Conservation (phyloP, 2,888 invertebrate species). For the Apotomis capreana region DNA sequence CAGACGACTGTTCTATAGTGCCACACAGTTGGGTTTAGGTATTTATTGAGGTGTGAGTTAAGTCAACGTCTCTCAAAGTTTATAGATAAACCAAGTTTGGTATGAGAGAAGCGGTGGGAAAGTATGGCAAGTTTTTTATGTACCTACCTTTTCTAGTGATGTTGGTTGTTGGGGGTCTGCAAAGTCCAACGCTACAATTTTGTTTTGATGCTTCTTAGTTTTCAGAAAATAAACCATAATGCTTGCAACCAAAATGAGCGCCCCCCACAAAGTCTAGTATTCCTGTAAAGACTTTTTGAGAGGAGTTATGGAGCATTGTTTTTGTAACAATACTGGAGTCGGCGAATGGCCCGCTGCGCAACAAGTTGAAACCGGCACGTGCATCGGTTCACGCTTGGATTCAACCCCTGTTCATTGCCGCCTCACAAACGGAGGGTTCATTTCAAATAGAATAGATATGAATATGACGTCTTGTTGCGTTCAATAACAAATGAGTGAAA, state of each 20-base stretch:
- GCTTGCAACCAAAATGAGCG: too few species aligned
- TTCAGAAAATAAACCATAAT: too few species aligned
- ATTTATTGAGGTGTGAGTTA: background rate
- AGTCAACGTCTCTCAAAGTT: too few species aligned
- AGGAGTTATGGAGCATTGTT: slow-evolving; percentile 56
- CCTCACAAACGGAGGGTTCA: slow-evolving; percentile 10
- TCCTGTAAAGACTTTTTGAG: slow-evolving; percentile 4
- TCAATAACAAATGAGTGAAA: background rate
- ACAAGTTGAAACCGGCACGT: slow-evolving; percentile 55
- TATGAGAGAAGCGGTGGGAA: too few species aligned
- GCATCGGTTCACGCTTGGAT: slow-evolving; percentile 43
- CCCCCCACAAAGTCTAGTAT: too few species aligned
- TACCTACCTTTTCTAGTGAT: background rate
- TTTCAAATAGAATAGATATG: slow-evolving; percentile 3
- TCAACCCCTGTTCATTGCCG: slow-evolving; percentile 15
- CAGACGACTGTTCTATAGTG: background rate
- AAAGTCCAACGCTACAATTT: background rate
- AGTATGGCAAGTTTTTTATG: too few species aligned
- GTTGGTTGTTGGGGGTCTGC: slow-evolving; percentile 1
- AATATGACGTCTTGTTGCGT: background rate
- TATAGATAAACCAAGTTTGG: too few species aligned
- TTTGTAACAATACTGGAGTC: slow-evolving; percentile 54
- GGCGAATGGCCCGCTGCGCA: slow-evolving; percentile 51
- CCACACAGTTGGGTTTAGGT: background rate
- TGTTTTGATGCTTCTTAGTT: background rate